Base-by-base conservation (phyloP, 2,797 vertebrate genomes). In the Lutjanus argentimaculatus region DNA sequence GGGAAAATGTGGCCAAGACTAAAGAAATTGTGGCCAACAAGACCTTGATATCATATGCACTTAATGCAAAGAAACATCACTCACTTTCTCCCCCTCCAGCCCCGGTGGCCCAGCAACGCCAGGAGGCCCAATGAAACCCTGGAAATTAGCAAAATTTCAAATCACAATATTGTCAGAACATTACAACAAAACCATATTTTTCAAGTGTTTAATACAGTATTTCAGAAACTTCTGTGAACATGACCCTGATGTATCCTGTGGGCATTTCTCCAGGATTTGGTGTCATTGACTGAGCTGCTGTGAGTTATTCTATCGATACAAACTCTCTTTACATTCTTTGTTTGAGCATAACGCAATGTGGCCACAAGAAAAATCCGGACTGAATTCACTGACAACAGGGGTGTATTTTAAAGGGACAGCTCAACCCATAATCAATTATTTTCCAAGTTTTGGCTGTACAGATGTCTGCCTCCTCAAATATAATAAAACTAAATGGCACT, bases 81-180 rank as follows among this genome's bases (percentile, higher is more conserved):
- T 91, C 92, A 99, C 98, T 96, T 96, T 96, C 93, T 98, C 97
- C 82, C 98, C 98, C 88, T 98, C 97, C 61, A 94, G 94, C 67
- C 98, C 98, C 14, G 87, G 94, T 65, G 96, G 97, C 84, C 98
- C 98, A 84, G 94, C 95, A 80, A 96, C 85, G 53, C 98, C 98
- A 76, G 97, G 97, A 87, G 95, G 95, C 67, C 98, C 98, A 88
- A 99, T 99, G 85, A 99, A 99, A 87, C 98, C 98, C 98, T 99
- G 75, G 65, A 95, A 95, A 81, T 25, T 0, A 79, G 40, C 0
- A 85, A 42, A 12, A 43, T 57, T 8, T 55, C 5, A 75, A 3
- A 16, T 82, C 17, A 73, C 42, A 79, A 21, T 11, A 40, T 0
- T 40, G 30, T 51, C 9, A 2, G 2, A 68, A 57, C 4, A 49